Conservation (phyloP, 2,888 invertebrate genomes). For the Incurvaria masculella region DNA sequence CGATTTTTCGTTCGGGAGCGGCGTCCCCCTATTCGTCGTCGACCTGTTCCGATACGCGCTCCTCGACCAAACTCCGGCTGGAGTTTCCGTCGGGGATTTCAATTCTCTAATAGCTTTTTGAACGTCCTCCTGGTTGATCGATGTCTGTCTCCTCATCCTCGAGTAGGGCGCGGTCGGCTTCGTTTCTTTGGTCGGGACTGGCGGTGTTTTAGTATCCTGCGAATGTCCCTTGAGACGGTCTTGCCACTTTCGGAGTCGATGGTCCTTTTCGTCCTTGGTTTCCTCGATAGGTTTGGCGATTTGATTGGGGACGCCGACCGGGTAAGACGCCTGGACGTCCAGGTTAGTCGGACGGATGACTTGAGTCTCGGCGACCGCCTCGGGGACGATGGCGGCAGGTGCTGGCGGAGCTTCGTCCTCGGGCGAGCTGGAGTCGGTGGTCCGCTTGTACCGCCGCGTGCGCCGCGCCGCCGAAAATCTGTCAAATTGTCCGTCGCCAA, state of each 20-base stretch:
- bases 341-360: slow-evolving; percentile 48
- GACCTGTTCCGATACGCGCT: slow-evolving; percentile 37
- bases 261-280: slow-evolving; percentile 52
- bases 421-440: slow-evolving; percentile 55
- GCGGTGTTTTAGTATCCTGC: slow-evolving; percentile 30
- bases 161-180: slow-evolving; percentile 35
- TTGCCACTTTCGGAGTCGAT: slow-evolving; percentile 66
- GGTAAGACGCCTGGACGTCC: slow-evolving; percentile 51
- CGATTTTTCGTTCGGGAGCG: slow-evolving; percentile 6
- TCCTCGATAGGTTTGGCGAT: slow-evolving; percentile 37
- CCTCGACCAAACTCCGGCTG: slow-evolving; percentile 60
- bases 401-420: slow-evolving; percentile 46
- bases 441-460: slow-evolving; percentile 75
- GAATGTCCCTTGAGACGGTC: slow-evolving; percentile 61
- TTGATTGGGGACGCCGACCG: slow-evolving; percentile 36
- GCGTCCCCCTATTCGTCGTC: slow-evolving; percentile 6
- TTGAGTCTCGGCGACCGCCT: slow-evolving; percentile 54
- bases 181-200: slow-evolving; percentile 40
- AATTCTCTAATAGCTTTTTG: slow-evolving; percentile 64
- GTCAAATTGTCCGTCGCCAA: slow-evolving; percentile 80
- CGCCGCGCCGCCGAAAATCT: slow-evolving; percentile 78
- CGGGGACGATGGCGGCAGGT: slow-evolving; percentile 36
- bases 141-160: slow-evolving; percentile 62
- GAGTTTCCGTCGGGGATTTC: slow-evolving; percentile 60
- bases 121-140: slow-evolving; percentile 68